Percentiles rank a stretch among this genome's conserved stretches.
phyloP scores from a whole-genome alignment of 2,888 invertebrate species.

The Tenthredo mesomela region DNA sequence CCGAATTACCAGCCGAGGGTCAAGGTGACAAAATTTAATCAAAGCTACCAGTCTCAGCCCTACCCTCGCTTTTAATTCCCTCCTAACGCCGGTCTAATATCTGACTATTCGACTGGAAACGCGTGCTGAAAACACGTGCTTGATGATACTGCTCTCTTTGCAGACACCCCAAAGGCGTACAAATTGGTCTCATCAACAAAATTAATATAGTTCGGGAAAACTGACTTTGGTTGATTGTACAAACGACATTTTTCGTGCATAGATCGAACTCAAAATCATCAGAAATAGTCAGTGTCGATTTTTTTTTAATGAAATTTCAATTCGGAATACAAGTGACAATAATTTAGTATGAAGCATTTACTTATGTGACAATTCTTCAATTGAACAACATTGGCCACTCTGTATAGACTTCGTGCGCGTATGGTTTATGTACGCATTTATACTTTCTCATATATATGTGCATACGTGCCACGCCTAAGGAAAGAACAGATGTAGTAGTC shows the following conservation, averaged over 20 bases:
- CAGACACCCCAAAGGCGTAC: neutral
- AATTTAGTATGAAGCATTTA: neutral
- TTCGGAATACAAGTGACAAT: neutral
- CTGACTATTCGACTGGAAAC: constrained; percentile 24
- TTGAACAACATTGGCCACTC: neutral
- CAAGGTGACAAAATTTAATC: constrained; percentile 46
- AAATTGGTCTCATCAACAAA: neutral
- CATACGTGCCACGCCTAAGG: constrained; percentile 56
- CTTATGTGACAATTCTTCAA: neutral
- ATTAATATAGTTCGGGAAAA: neutral
- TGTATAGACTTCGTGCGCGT: neutral
- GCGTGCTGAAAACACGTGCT: constrained; percentile 21
- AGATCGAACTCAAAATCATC: neutral
- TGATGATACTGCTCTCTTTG: neutral
- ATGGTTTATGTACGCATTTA: constrained; percentile 14
- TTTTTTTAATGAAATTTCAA: neutral
- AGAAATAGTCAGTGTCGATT: neutral
- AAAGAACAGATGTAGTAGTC: constrained; percentile 72
- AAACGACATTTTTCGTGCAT: neutral
- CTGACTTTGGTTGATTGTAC: neutral
- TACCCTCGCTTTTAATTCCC: constrained; percentile 36
- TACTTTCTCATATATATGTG: constrained; percentile 58
- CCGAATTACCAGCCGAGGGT: constrained; percentile 23
- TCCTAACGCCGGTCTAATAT: constrained; percentile 28
- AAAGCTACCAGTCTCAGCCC: constrained; percentile 5